Base-by-base conservation (phyloP, 2,888 invertebrate genomes). In the Pterobdella sp. region DNA sequence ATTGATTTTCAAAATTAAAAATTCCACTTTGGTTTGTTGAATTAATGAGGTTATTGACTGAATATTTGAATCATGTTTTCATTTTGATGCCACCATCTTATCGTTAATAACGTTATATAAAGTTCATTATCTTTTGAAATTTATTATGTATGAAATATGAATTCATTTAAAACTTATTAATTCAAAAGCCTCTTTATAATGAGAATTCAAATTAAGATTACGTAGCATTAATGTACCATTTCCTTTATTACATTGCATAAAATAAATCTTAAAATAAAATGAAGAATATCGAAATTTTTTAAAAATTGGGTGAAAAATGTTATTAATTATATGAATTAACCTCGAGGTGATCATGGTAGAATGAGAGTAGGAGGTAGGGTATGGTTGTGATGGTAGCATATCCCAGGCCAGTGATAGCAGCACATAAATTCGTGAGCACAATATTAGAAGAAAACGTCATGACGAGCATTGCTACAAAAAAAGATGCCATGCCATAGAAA, bases 331-430 rank as follows among this genome's bases (percentile, higher is more conserved):
- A 52, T n/a, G 29, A 26, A 64, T 87, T 88, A 85, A 94, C 95
- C 86, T 89, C 90, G 81, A 91, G 91, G 76, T 90, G 89, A 29
- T 91, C 89, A 82, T 96, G 95, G 83, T 96, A 96, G 82, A 92
- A 91, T n/a, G 95, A 94, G 56, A 96, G 89, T 72, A 96, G 86
- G 71, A 95, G 87, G 81, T 94, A 96, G 0, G 96, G 96, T 91
- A 96, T 93, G 35, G 95, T 96, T 83, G 95, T 95, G 56, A 96
- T 87, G 0, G 95, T 95, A 7, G 95, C 94, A 84, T 95, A 96
- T 90, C 94, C 94, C 71, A 96, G 90, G 0, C 96, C 95, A 1
- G 95, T 94, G 0, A 93, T 90, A 88, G 93, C 91, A 77, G 95
- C 83, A 80, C 82, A 80, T 3, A 80, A 22, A 86, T 93, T 94